Base-by-base conservation (phyloP, 2,113 vertebrate species). In the Corythornis madagascariensis region DNA sequence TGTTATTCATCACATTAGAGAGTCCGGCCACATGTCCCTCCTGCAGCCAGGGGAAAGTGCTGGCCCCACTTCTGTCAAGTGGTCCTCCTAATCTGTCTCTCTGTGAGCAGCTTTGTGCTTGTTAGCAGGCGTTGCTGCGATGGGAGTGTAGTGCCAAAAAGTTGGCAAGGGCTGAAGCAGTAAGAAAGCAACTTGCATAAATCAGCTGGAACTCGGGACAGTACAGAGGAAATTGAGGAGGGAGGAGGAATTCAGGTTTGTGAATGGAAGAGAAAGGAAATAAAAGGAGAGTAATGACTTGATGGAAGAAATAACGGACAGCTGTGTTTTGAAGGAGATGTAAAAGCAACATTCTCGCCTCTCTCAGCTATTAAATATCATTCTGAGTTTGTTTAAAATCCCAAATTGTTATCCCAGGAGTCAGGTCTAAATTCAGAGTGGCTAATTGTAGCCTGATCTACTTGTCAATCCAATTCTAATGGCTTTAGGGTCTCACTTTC, bases 1-100 rank as follows among this genome's bases (percentile, higher is more conserved):
- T 96, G 97, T 87, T 97, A 96, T 96, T 97, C 93, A 97, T 97
- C 96, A 96, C 91, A 94, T 97, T 97, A 96, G 93, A 85, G 94
- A 96, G 89, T 71, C 90, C 83, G 64, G 93, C 95, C 92, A 97
- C 95, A 91, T 96, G 97, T 96, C 96, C 79, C 86, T 95, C 56
- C 89, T 76, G 89, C 86, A 67, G 94, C 94, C 95, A 94, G 97
- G 96, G 95, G 95, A 93, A 95, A 88, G 76, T 61, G 73, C 94
- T 96, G 95, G 96, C 95, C 95, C 83, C 1, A 4, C 57, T 91
- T 60, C 86, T 93, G 82, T 95, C 94, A 84, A 92, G 80, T 63
- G 94, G 80, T 73, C 78, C 85, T 87, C 74, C 83, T 95, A 92
- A 97, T 95, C 83, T 94, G 84, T 93, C 93, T 94, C 90, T 96